Conservation (phyloP, 2,797 vertebrate species). For the Sebastolobus altivelis region DNA sequence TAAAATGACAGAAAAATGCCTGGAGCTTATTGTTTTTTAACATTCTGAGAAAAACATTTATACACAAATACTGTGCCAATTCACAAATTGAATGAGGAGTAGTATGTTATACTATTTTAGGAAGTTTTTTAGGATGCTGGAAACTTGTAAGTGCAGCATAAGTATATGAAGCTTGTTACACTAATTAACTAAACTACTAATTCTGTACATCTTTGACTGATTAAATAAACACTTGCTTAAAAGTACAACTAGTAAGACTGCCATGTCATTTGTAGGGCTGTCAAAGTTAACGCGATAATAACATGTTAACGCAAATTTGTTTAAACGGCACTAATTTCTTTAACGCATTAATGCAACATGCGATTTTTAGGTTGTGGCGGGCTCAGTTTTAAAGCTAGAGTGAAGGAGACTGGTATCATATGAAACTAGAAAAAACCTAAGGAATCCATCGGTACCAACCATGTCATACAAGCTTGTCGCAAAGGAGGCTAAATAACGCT, state of each 20-base stretch:
- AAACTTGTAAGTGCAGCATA: neutral
- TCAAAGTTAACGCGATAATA: too few relatives aligned
- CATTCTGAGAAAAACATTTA: conserved; percentile 7
- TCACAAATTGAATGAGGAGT: neutral
- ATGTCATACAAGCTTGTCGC: too few relatives aligned
- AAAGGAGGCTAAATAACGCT: too few relatives aligned
- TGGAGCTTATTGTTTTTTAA: neutral
- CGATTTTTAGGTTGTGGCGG: too few relatives aligned
- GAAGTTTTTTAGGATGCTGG: neutral
- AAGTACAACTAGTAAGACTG: neutral
- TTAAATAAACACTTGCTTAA: neutral
- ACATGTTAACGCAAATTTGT: too few relatives aligned
- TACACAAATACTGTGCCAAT: conserved; percentile 3
- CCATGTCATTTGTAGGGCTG: neutral
- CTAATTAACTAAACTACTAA: neutral
- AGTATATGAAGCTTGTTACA: neutral
- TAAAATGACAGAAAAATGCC: conserved; percentile 5
- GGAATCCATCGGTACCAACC: too few relatives aligned
- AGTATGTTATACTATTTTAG: neutral
- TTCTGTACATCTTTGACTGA: neutral
- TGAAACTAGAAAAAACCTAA: too few relatives aligned
- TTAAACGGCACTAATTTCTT: too few relatives aligned
- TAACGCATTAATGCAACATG: too few relatives aligned
- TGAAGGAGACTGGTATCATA: too few relatives aligned
- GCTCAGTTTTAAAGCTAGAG: too few relatives aligned